phyloP scores from a whole-genome alignment of 2,888 invertebrate genomes.

The Brenthis ino region DNA sequence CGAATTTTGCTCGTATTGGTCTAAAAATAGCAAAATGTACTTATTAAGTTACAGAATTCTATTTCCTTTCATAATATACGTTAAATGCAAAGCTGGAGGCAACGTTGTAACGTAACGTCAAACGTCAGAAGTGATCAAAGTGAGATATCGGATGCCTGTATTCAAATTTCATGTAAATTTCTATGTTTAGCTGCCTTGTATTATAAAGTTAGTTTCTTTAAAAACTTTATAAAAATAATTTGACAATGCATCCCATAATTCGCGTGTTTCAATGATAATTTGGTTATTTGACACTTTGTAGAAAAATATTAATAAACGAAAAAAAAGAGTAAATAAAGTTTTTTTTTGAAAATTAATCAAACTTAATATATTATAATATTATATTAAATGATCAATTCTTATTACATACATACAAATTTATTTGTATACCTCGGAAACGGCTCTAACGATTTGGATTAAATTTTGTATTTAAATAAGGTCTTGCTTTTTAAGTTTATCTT shows the following conservation, averaged over 20 bases:
- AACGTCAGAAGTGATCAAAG: slow-evolving; percentile 25
- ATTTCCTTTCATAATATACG: slow-evolving; percentile 4
- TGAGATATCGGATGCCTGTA: slow-evolving; percentile 18
- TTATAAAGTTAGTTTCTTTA: neutral
- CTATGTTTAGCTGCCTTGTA: slow-evolving; percentile 1
- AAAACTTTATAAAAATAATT: neutral
- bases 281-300: neutral
- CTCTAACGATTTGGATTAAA: too few relatives aligned
- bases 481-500: too few relatives aligned
- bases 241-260: neutral
- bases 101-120: slow-evolving; percentile 26
- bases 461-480: too few relatives aligned
- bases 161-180: slow-evolving; percentile 21
- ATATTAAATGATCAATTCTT: too few relatives aligned
- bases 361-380: too few relatives aligned
- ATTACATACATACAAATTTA: too few relatives aligned
- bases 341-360: too few relatives aligned
- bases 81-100: slow-evolving; percentile 18
- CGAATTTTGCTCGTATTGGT: too few relatives aligned
- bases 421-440: too few relatives aligned
- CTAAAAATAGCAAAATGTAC: neutral
- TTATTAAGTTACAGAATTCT: neutral
- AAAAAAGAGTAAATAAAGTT: too few relatives aligned
- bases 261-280: neutral
- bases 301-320: neutral